phyloP scores from a whole-genome alignment of 1,140 invertebrate species.

The Drosophila chauvacae region DNA sequence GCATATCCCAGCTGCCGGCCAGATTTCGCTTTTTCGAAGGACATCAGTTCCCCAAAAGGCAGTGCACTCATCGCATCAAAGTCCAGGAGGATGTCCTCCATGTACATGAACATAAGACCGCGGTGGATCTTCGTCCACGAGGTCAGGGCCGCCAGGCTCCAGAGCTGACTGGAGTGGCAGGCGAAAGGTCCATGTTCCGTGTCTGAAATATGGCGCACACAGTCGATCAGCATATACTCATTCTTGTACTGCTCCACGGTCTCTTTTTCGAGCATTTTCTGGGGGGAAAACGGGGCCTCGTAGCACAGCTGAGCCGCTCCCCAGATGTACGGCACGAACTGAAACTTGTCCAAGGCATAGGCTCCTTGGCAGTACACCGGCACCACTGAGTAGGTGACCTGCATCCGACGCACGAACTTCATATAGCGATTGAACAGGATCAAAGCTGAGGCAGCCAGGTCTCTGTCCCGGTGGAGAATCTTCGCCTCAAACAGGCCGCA shows the following conservation, averaged over 20 bases:
- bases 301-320: slow-evolving; percentile 57
- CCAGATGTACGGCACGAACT: slow-evolving; percentile 64
- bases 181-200: slow-evolving; percentile 48
- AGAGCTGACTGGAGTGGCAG: slow-evolving; percentile 58
- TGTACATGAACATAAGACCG: slow-evolving; percentile 53
- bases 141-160: slow-evolving; percentile 45
- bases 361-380: slow-evolving; percentile 36
- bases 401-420: slow-evolving; percentile 47
- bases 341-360: slow-evolving; percentile 61
- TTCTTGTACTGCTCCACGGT: slow-evolving; percentile 6
- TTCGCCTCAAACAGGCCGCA: slow-evolving; percentile 40
- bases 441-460: slow-evolving; percentile 49
- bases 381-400: slow-evolving; percentile 32
- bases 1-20: neutral
- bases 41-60: slow-evolving; percentile 50
- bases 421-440: slow-evolving; percentile 61
- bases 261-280: slow-evolving; percentile 36
- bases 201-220: slow-evolving; percentile 25
- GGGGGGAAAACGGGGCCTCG: slow-evolving; percentile 45
- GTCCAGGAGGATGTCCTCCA: slow-evolving; percentile 33
- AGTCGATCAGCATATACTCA: slow-evolving; percentile 32
- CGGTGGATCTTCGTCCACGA: slow-evolving; percentile 49
- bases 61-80: slow-evolving; percentile 34
- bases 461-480: slow-evolving; percentile 18
- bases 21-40: slow-evolving; percentile 21